Evolutionary conservation across 2,797 vertebrate genomes (phyloP), one percentile per base, ranked within the genome.

Genomic region (Alfaro cultratus): DNA sequence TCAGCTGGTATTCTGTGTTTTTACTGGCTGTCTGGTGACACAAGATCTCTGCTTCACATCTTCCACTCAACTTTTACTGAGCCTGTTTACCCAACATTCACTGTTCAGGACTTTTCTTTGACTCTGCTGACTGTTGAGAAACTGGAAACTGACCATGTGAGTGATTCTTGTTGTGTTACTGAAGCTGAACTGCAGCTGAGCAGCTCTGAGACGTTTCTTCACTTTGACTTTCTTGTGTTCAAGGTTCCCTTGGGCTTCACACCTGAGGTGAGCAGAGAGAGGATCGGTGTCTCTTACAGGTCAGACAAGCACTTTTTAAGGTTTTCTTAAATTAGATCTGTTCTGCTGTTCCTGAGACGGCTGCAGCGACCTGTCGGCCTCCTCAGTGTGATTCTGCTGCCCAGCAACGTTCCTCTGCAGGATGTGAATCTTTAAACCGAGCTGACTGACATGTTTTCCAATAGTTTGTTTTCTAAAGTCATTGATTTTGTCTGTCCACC

Each of bases 371-470:
- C 26, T 6, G 16, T 23, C 26, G 43, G 0, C 76, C 75, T 68
- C 43, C 76, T 86, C 64, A 76, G 77, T 41, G 72, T 83, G 72
- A 76, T 87, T 67, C 75, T 87, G 72, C 70, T 86, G 1, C 88
- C 88, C 4, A 39, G 23, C 60, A 89, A 87, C 26, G 78, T 87
- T 9, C 82, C 76, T 39, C 74, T 82, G 15, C 5, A 34, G 1
- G 78, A 86, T 51, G 86, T 87, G 76, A 76, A 60, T 3, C 55
- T 57, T 53, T 11, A 1, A n/a, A n/a, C n/a, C n/a, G 11, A 45
- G 12, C 0, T 13, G 43, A 45, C 12, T 45, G 12, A 45, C 45
- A 13, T 45, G 45, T 45, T 45, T 45, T 45, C 11, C 43, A 45
- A 9, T 2, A 45, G 11, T 45, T 46, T 45, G 12, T 45, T 15